phyloP scores from a whole-genome alignment of 2,797 vertebrate species.

The Austrolebias charrua region DNA sequence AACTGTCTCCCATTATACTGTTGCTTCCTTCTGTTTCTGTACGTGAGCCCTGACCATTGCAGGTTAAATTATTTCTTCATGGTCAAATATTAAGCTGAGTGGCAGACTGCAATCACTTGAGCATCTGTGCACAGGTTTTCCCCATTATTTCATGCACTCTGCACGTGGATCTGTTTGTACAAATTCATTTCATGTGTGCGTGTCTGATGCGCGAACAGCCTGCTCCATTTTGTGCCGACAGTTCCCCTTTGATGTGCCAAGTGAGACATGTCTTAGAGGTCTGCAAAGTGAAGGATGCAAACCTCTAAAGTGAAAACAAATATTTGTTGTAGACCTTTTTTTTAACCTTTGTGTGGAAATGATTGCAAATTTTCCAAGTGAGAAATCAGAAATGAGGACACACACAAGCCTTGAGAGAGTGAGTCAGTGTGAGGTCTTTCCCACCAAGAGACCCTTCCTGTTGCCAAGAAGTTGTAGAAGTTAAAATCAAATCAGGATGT shows the following conservation, averaged over 20 bases:
- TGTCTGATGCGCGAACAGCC: slow-evolving; percentile 27
- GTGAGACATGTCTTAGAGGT: slow-evolving; percentile 24
- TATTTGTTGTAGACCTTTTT: slow-evolving; percentile 64
- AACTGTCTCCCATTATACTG: no score
- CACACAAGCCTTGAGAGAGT: slow-evolving; percentile 23
- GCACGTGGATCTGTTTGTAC: slow-evolving; percentile 21
- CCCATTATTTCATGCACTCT: slow-evolving; percentile 32
- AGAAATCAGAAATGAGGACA: slow-evolving; percentile 39
- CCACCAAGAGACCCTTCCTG: slow-evolving; percentile 23
- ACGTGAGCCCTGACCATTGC: neutral
- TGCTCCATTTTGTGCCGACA: slow-evolving; percentile 40
- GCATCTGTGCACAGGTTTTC: slow-evolving; percentile 34
- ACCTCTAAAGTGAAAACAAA: slow-evolving; percentile 69
- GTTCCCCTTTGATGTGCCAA: slow-evolving; percentile 23
- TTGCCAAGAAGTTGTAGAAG: slow-evolving; percentile 34
- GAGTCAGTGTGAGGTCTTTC: slow-evolving; percentile 48
- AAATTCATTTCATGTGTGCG: slow-evolving; percentile 20
- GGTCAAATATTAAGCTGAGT: slow-evolving; percentile 44
- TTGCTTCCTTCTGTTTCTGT: neutral
- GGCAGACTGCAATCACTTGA: slow-evolving; percentile 11
- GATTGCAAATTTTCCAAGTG: slow-evolving; percentile 45
- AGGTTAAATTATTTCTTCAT: slow-evolving; percentile 12
- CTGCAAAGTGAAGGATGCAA: slow-evolving; percentile 38
- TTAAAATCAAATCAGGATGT: slow-evolving; percentile 59
- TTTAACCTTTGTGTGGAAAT: slow-evolving; percentile 55